Conservation (phyloP, 2,888 invertebrate genomes). For the Pterostichus niger region DNA sequence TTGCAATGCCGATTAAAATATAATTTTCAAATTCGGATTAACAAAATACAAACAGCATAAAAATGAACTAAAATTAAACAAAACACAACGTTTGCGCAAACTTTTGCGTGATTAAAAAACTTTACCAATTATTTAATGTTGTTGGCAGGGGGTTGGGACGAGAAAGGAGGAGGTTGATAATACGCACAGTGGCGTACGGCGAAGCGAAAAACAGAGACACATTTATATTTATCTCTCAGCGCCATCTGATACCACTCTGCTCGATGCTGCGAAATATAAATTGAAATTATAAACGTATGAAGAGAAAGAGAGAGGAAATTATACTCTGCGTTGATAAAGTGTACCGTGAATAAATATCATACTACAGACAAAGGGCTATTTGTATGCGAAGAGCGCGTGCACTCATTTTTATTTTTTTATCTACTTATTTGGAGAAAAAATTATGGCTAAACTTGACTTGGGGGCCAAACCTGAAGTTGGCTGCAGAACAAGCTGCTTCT, state of each 20-base stretch:
- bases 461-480: no score
- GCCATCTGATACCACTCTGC: constrained; percentile 16
- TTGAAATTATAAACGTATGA: constrained; percentile 27
- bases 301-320: constrained; percentile 32
- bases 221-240: constrained; percentile 27
- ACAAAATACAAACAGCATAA: constrained; percentile 18
- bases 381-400: constrained; percentile 7
- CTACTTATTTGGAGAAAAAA: neutral
- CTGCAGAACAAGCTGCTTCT: no score
- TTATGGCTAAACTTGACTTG: no score
- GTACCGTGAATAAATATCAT: constrained; percentile 23
- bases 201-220: constrained; percentile 1
- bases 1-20: no score
- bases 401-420: constrained; percentile 8
- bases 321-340: constrained; percentile 35
- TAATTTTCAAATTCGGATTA: constrained; percentile 10
- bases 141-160: neutral
- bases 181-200: constrained; percentile 5
- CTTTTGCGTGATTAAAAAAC: constrained; percentile 54
- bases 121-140: constrained; percentile 60
- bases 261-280: constrained; percentile 44
- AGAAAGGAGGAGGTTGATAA: constrained; percentile 6
- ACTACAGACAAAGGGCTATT: neutral
- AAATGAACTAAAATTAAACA: constrained; percentile 42
- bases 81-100: constrained; percentile 18